phyloP scores from a whole-genome alignment of 1,140 invertebrate genomes.

The Ceratosolen solmsi region DNA sequence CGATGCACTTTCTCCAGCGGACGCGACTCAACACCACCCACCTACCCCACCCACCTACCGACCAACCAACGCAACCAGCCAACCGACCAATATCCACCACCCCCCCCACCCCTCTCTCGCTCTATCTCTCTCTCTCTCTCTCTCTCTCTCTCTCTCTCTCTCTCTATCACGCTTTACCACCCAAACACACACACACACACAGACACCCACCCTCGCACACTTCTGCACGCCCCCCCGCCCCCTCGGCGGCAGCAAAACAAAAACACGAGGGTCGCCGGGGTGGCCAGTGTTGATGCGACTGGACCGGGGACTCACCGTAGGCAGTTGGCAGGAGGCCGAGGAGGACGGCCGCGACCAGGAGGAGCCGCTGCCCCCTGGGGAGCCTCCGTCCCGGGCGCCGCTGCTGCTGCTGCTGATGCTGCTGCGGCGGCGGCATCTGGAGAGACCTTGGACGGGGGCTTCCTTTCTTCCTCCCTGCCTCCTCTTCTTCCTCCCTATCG shows the following conservation, averaged over 20 bases:
- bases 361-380: slow-evolving; percentile 29
- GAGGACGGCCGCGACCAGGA: slow-evolving; percentile 55
- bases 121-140: too few species aligned
- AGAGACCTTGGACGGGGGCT: neutral
- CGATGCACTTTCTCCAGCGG: slow-evolving; percentile 54
- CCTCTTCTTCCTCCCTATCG: neutral
- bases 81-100: too few species aligned
- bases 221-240: too few species aligned
- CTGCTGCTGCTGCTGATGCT: neutral
- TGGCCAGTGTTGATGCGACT: neutral
- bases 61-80: too few species aligned
- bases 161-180: too few species aligned
- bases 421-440: neutral
- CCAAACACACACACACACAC: too few species aligned
- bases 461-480: neutral
- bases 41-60: neutral
- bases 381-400: slow-evolving; percentile 9
- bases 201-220: too few species aligned
- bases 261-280: too few species aligned
- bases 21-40: slow-evolving; percentile 9
- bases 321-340: slow-evolving; percentile 56
- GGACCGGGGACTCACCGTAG: slow-evolving; percentile 59
- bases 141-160: too few species aligned
- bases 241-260: too few species aligned
- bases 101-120: too few species aligned